A percentile compares a stretch with the other conserved stretches of the same genome.
phyloP scores from a whole-genome alignment of 92 coral and sea anemone species.

The Phymanthus crucifer region DNA sequence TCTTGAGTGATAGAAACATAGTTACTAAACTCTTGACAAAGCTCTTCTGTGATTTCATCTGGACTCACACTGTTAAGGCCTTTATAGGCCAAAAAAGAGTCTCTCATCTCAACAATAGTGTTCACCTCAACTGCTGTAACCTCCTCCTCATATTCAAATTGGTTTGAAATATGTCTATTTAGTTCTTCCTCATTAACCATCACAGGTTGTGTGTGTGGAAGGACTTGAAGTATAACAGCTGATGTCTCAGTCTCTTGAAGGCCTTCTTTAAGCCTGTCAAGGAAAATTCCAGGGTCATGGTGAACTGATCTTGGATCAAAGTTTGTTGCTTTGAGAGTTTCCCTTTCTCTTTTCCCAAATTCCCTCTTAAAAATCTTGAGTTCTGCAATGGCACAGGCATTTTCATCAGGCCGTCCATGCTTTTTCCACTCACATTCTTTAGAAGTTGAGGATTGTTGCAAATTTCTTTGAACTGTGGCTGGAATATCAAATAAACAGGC shows the following conservation, averaged over 20 bases:
- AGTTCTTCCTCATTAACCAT: constrained; percentile 5
- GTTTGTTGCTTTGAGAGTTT: constrained; percentile 11
- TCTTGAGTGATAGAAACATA: constrained; percentile 23
- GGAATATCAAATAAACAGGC: constrained; percentile 38
- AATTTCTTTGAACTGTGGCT: constrained; percentile 17
- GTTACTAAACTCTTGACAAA: constrained; percentile 24
- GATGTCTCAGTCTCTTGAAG: constrained; percentile 31
- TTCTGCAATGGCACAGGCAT: constrained; percentile 26
- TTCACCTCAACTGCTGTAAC: constrained; percentile 1
- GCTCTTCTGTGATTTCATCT: constrained; percentile 15
- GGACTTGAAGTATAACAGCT: constrained; percentile 26
- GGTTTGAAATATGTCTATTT: neutral
- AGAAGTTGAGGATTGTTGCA: constrained; percentile 28
- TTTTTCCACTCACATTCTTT: constrained; percentile 42
- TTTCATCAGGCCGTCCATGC: constrained; percentile 31
- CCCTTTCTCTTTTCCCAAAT: constrained; percentile 33
- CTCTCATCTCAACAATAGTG: constrained; percentile 4
- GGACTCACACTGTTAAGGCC: constrained; percentile 6
- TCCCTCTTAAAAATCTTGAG: constrained; percentile 29
- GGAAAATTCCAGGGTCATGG: constrained; percentile 11
- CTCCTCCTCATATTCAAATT: neutral
- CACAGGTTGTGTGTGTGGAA: constrained; percentile 1
- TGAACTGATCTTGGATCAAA: constrained; percentile 45
- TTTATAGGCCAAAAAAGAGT: neutral
- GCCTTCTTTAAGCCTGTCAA: constrained; percentile 28